A percentile compares a stretch with the other conserved stretches of the same genome.
These are phyloP conservation scores for Pygmarrhopalites habei DNA, from an alignment of 1,140 invertebrate species.

Conservation along the genomic window DNA sequence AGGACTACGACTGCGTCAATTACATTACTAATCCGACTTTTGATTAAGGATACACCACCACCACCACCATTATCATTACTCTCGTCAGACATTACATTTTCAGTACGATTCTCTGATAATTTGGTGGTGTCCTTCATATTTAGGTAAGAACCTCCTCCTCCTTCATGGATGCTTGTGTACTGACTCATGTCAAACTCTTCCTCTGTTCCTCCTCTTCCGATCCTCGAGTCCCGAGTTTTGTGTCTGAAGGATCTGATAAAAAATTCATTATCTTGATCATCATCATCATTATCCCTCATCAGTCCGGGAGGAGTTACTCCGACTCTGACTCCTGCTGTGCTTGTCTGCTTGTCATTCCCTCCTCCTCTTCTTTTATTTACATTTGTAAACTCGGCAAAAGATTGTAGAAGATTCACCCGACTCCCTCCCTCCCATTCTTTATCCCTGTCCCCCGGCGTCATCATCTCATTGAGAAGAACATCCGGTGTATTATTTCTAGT, in stretches of 20 bases:
- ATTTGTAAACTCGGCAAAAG: conserved; percentile 1
- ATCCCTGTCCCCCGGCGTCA: background rate
- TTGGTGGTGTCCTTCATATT: no score
- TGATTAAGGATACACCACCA: background rate
- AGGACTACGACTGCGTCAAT: background rate
- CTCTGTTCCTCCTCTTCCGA: background rate
- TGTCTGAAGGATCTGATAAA: background rate
- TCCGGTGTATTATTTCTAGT: background rate
- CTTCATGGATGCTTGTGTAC: no score
- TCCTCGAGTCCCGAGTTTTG: background rate
- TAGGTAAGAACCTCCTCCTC: no score
- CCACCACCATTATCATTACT: no score
- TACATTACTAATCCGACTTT: background rate
- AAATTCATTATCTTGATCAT: no score
- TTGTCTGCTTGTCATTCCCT: no score
- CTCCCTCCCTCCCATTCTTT: background rate
- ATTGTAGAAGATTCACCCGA: background rate
- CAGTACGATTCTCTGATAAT: no score
- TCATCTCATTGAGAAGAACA: background rate
- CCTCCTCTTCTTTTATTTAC: background rate
- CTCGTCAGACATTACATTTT: no score
- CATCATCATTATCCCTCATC: no score
- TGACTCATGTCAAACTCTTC: no score
- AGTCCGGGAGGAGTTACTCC: no score
- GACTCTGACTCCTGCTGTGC: no score